A percentile compares a stretch with the other conserved stretches of the same genome.
phyloP scores from a whole-genome alignment of 2,888 invertebrate species.

The Drosophila siamana region DNA sequence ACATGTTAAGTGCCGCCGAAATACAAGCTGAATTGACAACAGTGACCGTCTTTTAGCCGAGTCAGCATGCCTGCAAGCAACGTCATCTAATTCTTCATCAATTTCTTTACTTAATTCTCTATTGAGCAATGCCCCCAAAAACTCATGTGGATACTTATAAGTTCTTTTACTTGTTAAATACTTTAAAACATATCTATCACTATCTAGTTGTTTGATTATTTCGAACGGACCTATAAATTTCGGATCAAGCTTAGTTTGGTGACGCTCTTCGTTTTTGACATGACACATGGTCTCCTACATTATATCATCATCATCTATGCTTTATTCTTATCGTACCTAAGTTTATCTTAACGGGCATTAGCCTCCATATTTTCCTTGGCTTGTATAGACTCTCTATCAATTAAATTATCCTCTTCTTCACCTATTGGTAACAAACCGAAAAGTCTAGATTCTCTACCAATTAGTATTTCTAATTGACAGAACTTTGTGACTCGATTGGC shows the following conservation, averaged over 20 bases:
- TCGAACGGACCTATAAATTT: conserved; percentile 15
- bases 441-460: too few relatives aligned
- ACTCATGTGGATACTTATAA: not conserved
- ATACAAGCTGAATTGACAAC: too few relatives aligned
- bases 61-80: too few relatives aligned
- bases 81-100: conserved; percentile 2
- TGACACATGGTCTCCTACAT: conserved; percentile 14
- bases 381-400: not conserved
- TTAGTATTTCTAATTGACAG: too few relatives aligned
- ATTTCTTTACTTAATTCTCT: not conserved
- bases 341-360: conserved; percentile 1
- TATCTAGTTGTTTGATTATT: not conserved
- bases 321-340: conserved; percentile 2
- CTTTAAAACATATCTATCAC: conserved; percentile 8
- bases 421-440: too few relatives aligned
- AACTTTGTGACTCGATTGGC: too few relatives aligned
- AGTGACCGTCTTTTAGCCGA: too few relatives aligned
- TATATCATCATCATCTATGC: not conserved
- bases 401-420: too few relatives aligned
- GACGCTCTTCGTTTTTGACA: conserved; percentile 16
- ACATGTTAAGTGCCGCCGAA: too few relatives aligned
- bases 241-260: conserved; percentile 16
- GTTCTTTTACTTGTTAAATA: not conserved
- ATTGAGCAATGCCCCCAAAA: not conserved
- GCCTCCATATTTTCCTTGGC: not conserved